Evolutionary conservation across 2,113 vertebrate genomes (phyloP), one percentile per base, ranked within the genome.

Genomic region (Lucifuga dentata): DNA sequence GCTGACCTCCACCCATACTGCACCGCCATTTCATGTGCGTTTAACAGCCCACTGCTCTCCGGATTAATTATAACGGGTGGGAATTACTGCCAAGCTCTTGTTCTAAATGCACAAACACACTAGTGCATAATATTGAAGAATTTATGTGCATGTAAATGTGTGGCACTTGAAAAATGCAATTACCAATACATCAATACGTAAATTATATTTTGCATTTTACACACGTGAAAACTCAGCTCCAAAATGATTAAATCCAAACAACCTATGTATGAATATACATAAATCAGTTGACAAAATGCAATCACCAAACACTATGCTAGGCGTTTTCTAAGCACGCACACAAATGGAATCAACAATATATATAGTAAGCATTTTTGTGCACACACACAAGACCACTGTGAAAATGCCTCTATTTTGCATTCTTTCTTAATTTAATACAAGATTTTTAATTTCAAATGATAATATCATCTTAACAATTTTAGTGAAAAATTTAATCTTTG

Each of bases 251-350:
- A 12, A 53, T 35, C 32, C 38, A 6, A 52, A 52, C 26, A 63
- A 11, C n/a, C n/a, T n/a, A n/a, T 43, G 56, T 73, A 52, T 16
- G 11, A 68, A 74, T 78, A 52, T 32, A 43, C 70, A 84, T 81
- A 69, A 73, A 83, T 83, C 85, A 83, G 57, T 64, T 55, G 32
- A 44, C 16, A 16, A 69, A 86, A 55, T 53, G 40, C 63, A 75
- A 58, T 81, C 49, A 72, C 57, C 53, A 35, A 65, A 67, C 63
- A n/a, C 46, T 71, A 51, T 35, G 53, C 60, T 68, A 57, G 80
- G 76, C 73, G 63, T 76, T 79, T 73, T 16, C 17, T 11, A 29
- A 21, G 16, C 26, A 29, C 26, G 7, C 26, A 43, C 16, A 10
- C 16, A 12, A 43, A 79, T 35, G 29, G 59, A 67, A 46, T 68